These are phyloP conservation scores for Diloba caeruleocephala DNA, from an alignment of 2,888 invertebrate species.

Conservation along the genomic window DNA sequence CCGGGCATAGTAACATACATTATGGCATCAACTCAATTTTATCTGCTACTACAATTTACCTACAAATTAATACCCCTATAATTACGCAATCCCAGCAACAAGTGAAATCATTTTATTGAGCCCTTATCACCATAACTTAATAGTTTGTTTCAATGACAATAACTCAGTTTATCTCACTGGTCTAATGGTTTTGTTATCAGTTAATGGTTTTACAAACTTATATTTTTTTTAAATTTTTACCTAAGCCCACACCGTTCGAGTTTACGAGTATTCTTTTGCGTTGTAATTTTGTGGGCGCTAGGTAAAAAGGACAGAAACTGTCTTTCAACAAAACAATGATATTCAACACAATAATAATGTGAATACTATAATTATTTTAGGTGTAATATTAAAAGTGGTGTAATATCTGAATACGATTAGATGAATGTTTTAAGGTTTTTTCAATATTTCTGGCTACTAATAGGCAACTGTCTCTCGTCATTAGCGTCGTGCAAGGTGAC, in stretches of 20 bases:
- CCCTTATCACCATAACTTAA: constrained; percentile 39
- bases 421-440: no score
- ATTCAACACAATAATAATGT: no score
- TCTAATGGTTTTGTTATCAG: constrained; percentile 71
- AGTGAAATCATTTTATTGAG: constrained; percentile 47
- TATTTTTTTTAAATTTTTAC: constrained; percentile 52
- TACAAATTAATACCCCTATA: constrained; percentile 31
- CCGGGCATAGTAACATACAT: no score
- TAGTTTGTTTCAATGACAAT: constrained; percentile 56
- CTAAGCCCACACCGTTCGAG: constrained; percentile 46
- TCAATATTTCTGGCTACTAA: no score
- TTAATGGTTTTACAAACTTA: constrained; percentile 66
- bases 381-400: no score
- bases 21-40: background rate
- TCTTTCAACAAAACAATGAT: no score
- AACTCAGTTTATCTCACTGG: constrained; percentile 59
- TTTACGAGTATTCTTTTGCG: constrained; percentile 60
- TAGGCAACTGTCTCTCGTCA: no score
- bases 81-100: constrained; percentile 12
- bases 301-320: constrained; percentile 24
- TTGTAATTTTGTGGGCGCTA: constrained; percentile 52
- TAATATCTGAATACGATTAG: no score
- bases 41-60: background rate
- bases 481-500: no score
- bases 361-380: no score